Percentiles rank a stretch among this genome's conserved stretches.
These are phyloP conservation scores for Tetranychus piercei DNA, from an alignment of 2,888 invertebrate species.

Conservation along the genomic window DNA sequence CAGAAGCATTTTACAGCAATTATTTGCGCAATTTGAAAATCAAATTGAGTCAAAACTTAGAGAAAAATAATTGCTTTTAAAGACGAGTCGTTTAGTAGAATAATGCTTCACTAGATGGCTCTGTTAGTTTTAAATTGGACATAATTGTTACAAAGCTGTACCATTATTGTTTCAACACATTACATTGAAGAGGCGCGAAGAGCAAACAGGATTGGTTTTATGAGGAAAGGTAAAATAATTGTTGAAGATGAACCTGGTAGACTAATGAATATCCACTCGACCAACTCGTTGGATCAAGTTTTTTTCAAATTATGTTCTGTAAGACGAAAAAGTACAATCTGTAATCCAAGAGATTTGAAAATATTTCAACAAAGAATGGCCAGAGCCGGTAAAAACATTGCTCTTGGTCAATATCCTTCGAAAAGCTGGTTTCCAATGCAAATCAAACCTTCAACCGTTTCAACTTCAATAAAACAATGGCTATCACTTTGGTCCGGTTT, in stretches of 20 bases:
- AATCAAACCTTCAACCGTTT: not conserved
- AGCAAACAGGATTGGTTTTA: not conserved
- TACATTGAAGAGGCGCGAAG: conserved; percentile 8
- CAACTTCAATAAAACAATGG: not conserved
- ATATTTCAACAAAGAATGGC: not conserved
- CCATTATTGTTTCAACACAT: not conserved
- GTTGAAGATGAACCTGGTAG: conserved; percentile 3
- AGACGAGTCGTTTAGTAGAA: no score
- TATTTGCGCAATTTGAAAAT: no score
- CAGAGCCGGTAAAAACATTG: not conserved
- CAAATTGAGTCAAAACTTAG: no score
- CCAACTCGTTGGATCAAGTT: not conserved
- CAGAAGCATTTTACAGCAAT: no score
- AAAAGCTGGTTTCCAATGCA: not conserved
- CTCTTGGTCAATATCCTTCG: not conserved
- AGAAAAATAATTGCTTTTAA: no score
- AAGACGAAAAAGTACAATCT: conserved; percentile 4
- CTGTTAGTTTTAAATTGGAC: no score
- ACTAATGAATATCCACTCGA: not conserved
- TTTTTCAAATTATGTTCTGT: not conserved
- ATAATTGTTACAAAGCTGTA: not conserved
- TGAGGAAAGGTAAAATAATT: conserved; percentile 5
- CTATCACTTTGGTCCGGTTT: not conserved
- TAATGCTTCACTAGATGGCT: no score
- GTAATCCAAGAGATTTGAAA: not conserved